Conservation (phyloP, 2,888 invertebrate genomes). For the Andrena dorsata region DNA sequence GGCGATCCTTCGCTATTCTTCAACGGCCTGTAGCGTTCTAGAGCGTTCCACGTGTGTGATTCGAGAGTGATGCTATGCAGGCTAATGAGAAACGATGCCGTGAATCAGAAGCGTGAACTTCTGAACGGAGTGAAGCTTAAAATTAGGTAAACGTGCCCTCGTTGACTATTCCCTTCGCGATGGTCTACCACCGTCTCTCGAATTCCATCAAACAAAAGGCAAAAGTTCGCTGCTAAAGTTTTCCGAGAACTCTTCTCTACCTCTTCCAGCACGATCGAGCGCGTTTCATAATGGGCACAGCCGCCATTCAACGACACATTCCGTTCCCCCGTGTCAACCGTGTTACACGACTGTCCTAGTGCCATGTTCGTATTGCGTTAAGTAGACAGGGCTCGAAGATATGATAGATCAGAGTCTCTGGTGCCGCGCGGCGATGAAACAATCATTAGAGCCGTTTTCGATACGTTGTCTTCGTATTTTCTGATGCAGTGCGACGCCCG, state of each 20-base stretch:
- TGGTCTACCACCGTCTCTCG: not conserved
- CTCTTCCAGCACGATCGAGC: not conserved
- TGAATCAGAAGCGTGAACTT: not conserved
- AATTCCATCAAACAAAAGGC: not conserved
- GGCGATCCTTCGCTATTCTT: not conserved
- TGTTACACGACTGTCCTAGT: not conserved
- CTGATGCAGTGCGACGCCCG: not conserved
- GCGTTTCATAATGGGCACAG: not conserved
- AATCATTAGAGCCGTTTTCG: constrained; percentile 4
- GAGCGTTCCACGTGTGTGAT: not conserved
- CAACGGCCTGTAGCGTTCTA: not conserved
- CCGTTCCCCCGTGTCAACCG: not conserved
- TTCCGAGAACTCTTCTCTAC: not conserved
- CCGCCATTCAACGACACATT: not conserved
- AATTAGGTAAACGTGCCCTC: not conserved
- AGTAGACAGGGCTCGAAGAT: not conserved
- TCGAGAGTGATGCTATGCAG: not conserved
- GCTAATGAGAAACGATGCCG: constrained; percentile 1
- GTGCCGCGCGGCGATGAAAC: constrained; percentile 2
- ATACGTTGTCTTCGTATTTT: constrained; percentile 14
- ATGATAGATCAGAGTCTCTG: not conserved
- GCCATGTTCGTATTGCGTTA: not conserved
- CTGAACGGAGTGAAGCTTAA: not conserved
- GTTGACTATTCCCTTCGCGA: not conserved
- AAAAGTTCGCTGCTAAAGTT: not conserved